These are phyloP conservation scores for Elephas maximus DNA, from an alignment of 2,113 vertebrate species.

Conservation along the genomic window DNA sequence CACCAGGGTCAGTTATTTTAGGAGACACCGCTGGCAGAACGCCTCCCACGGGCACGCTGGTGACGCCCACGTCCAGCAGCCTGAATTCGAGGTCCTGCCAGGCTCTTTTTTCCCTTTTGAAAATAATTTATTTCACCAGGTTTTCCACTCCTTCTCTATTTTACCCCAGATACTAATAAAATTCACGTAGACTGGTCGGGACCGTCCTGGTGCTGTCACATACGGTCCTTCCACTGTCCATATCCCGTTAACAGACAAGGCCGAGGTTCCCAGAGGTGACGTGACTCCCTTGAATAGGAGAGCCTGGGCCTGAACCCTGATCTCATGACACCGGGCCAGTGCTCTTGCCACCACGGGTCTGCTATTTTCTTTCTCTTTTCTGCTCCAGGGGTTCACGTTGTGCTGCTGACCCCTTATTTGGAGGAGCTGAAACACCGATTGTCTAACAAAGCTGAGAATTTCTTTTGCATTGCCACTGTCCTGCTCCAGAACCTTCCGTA, in stretches of 20 bases:
- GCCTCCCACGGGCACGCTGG: background rate
- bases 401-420: background rate
- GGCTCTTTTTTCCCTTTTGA: too few species aligned
- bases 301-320: background rate
- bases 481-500: background rate
- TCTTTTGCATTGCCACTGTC: background rate
- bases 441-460: background rate
- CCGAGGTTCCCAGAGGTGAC: background rate
- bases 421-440: background rate
- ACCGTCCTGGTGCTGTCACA: fast-evolving
- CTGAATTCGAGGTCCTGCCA: background rate
- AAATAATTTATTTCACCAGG: background rate
- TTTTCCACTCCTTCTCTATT: background rate
- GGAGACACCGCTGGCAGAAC: background rate
- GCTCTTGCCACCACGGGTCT: fast-evolving
- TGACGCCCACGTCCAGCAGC: fast-evolving
- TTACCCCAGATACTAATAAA: background rate
- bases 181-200: background rate
- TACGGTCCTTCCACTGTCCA: fast-evolving
- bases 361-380: background rate
- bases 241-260: background rate
- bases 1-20: fast-evolving
- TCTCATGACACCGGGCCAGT: too few species aligned
- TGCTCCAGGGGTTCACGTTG: background rate
- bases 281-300: background rate